Conservation (phyloP, 2,888 invertebrate genomes). For the Drosophila nr. fundita region DNA sequence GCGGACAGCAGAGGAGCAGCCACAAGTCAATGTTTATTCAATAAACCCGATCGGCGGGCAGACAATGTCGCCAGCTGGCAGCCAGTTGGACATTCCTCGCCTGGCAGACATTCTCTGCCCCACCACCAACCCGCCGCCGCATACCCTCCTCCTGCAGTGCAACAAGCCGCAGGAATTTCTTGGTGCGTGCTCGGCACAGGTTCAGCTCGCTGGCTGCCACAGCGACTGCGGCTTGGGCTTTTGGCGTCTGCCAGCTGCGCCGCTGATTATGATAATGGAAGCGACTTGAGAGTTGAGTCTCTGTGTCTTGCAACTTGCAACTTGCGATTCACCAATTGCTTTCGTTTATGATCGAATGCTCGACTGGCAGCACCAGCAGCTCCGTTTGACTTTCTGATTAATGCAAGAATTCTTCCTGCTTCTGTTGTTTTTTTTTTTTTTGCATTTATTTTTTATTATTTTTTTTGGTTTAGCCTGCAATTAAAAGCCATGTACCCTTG, state of each 20-base stretch:
- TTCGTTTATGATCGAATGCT: conserved; percentile 74
- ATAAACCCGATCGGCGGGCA: conserved; percentile 76
- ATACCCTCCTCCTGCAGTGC: conserved; percentile 72
- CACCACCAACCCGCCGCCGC: too few relatives aligned
- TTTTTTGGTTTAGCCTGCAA: conserved; percentile 56
- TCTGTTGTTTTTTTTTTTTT: conserved; percentile 6
- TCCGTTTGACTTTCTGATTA: conserved; percentile 81
- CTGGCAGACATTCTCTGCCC: conserved; percentile 47
- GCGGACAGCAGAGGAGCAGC: conserved; percentile 1
- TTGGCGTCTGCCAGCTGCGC: conserved; percentile 76
- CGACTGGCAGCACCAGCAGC: conserved; percentile 71
- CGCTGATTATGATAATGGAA: conserved; percentile 77
- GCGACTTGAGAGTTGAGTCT: conserved; percentile 28
- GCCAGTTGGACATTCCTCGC: conserved; percentile 49
- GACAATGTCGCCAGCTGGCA: conserved; percentile 65
- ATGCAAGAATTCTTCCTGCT: conserved; percentile 76
- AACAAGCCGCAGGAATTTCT: conserved; percentile 83
- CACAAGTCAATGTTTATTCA: conserved; percentile 81
- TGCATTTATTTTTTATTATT: neutral
- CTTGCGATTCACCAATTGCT: conserved; percentile 65
- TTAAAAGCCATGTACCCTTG: conserved; percentile 68
- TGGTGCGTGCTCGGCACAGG: conserved; percentile 84
- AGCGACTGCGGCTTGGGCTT: conserved; percentile 16
- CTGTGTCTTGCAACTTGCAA: conserved; percentile 6
- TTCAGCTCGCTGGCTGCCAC: conserved; percentile 52